phyloP scores from a whole-genome alignment of 2,797 vertebrate species.

The Rhinichthys osculus region DNA sequence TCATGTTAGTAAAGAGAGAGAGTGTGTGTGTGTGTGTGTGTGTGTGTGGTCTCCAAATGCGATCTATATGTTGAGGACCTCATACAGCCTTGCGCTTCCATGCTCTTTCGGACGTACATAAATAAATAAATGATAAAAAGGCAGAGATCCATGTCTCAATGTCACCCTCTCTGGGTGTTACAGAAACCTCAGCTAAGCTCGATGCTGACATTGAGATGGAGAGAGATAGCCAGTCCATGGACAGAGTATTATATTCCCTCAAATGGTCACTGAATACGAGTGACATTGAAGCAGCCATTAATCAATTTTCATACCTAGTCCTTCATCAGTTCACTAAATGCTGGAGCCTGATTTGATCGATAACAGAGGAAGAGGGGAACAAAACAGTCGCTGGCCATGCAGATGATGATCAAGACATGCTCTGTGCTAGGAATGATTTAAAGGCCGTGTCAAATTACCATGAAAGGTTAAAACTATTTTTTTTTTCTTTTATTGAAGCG shows the following conservation, averaged over 20 bases:
- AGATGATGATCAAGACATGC: constrained; percentile 70
- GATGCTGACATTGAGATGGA: constrained; percentile 42
- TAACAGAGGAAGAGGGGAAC: constrained; percentile 60
- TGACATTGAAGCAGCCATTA: constrained; percentile 45
- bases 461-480: constrained; percentile 79
- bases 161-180: constrained; percentile 46
- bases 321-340: constrained; percentile 64
- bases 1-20: constrained; percentile 47
- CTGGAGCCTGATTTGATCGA: constrained; percentile 52
- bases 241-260: constrained; percentile 41
- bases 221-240: constrained; percentile 33
- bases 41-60: constrained; percentile 37
- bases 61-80: constrained; percentile 32
- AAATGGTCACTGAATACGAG: constrained; percentile 51
- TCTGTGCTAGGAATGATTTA: constrained; percentile 74
- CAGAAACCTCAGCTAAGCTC: constrained; percentile 41
- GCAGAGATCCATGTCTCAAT: constrained; percentile 44
- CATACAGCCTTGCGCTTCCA: constrained; percentile 32
- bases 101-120: constrained; percentile 10
- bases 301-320: constrained; percentile 45
- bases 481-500: constrained; percentile 69
- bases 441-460: constrained; percentile 77
- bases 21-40: not conserved
- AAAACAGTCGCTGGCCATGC: constrained; percentile 53
- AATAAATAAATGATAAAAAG: constrained; percentile 46